Evolutionary conservation across 2,797 vertebrate species (phyloP), one percentile per base, ranked within the genome.

Genomic region (Champsocephalus esox): DNA sequence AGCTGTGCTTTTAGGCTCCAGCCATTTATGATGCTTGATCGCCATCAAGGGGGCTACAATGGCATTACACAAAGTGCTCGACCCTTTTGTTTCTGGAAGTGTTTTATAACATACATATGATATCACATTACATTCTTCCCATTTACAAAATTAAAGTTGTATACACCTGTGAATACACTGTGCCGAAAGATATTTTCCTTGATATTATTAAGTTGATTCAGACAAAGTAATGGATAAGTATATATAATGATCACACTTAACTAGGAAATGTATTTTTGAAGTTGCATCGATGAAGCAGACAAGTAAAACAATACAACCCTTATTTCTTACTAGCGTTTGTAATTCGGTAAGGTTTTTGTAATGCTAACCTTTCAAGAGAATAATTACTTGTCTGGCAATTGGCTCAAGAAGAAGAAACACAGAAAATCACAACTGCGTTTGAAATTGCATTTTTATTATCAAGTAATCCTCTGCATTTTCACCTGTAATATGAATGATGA

Each of bases 1-100:
- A 57, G 41, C 16, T 34, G 43, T 38, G 34, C 34, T 38, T 38
- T 38, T 38, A 9, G 34, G 34, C 34, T 38, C 34, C 8, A 7
- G 6, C 7, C 6, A 16, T 46, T 21, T 52, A 28, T 9, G n/a
- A 61, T 74, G 24, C 67, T 76, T 75, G 61, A 76, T 56, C 56
- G 8, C 82, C 82, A 75, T 75, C 85, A 54, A 84, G 84, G 8
- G 87, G 87, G 7, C 9, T 14, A 0, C 74, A 60, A 43, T 4
- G 50, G 58, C 34, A 81, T 0, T 24, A 72, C 63, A 85, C 19
- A 56, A 66, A 45, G n/a, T 9, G 17, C n/a, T 21, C 4, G 11
- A 46, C 17, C 49, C 34, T 51, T 2, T 3, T 28, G 38, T 54
- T 64, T 50, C 4, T 51, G 24, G 21, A 52, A 38, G 2, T 50